phyloP scores from a whole-genome alignment of 2,113 vertebrate genomes.

The Tauraco erythrolophus region DNA sequence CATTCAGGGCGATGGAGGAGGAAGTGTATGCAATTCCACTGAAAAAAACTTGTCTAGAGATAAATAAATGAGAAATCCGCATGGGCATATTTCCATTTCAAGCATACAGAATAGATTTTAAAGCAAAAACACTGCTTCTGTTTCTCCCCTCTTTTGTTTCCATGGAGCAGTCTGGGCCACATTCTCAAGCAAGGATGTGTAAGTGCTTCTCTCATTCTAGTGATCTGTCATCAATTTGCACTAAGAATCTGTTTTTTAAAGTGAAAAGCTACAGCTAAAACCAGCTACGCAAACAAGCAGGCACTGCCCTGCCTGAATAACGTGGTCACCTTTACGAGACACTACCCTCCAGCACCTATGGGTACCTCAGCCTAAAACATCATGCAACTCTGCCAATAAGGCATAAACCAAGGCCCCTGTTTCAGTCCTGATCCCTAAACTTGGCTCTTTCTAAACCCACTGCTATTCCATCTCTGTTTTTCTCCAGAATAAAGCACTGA shows the following conservation, averaged over 20 bases:
- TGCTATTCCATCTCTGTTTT: neutral
- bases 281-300: neutral
- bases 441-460: neutral
- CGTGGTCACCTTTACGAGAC: neutral
- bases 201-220: neutral
- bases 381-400: neutral
- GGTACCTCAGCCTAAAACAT: neutral
- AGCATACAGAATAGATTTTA: neutral
- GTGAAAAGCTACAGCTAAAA: constrained; percentile 3
- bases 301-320: neutral
- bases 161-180: constrained; percentile 23
- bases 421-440: neutral
- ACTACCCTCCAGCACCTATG: neutral
- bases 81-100: neutral
- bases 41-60: neutral
- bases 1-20: neutral
- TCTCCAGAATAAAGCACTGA: neutral
- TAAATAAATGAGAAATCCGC: neutral
- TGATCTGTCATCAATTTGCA: neutral
- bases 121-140: constrained; percentile 18
- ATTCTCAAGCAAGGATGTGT: neutral
- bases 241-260: neutral
- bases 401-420: neutral
- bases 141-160: constrained; percentile 43
- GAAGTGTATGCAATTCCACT: neutral